These are phyloP conservation scores for Clunio marinus DNA, from an alignment of 2,888 invertebrate species.

Conservation along the genomic window DNA sequence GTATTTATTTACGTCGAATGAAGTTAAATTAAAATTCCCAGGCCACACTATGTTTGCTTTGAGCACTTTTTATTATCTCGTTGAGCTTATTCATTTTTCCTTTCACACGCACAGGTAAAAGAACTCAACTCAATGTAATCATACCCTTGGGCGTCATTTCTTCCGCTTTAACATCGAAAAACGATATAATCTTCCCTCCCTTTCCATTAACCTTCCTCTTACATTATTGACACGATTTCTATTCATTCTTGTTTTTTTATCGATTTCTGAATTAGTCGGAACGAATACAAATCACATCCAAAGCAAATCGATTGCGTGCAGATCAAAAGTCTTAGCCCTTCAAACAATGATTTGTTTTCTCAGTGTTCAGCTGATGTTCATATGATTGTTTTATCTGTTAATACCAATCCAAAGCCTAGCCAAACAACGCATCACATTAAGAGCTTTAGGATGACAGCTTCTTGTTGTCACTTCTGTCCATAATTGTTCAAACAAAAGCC, in stretches of 20 bases:
- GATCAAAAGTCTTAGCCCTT: background rate
- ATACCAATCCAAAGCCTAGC: background rate
- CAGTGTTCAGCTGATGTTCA: background rate
- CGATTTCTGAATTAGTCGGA: background rate
- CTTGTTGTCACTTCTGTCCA: background rate
- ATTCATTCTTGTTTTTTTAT: background rate
- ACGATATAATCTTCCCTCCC: too few species aligned
- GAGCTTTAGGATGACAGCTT: background rate
- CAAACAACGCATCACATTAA: background rate
- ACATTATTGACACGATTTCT: too few species aligned
- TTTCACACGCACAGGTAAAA: too few species aligned
- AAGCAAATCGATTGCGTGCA: background rate
- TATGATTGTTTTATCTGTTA: constrained; percentile 1
- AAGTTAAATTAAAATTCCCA: too few species aligned
- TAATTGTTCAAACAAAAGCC: background rate
- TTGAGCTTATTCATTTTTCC: too few species aligned
- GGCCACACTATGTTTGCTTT: too few species aligned
- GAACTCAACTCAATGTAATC: too few species aligned
- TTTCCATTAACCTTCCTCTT: too few species aligned
- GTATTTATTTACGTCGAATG: too few species aligned
- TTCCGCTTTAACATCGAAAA: too few species aligned
- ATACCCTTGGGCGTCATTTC: too few species aligned
- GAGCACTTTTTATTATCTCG: too few species aligned
- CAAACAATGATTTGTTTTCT: background rate
- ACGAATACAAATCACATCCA: background rate